Evolutionary conservation across 2,797 vertebrate species (phyloP).

Genomic region (Alfaro cultratus): DNA sequence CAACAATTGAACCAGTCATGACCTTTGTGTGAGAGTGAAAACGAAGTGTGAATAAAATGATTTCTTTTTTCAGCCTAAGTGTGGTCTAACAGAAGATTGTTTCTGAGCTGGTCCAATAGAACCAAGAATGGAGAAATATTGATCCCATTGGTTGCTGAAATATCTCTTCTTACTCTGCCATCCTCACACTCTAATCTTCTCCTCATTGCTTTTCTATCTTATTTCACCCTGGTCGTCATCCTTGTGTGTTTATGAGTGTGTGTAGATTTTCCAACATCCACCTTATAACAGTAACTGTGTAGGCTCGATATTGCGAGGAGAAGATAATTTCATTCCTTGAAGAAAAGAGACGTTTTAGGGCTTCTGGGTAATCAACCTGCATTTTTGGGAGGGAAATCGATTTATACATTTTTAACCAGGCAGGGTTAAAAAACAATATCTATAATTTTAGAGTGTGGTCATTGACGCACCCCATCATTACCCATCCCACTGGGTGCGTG

Average conservation of each 20-base stretch:
- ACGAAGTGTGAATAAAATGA: constrained; percentile 13
- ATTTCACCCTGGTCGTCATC: constrained; percentile 44
- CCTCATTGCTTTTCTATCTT: constrained; percentile 21
- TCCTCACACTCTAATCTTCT: constrained; percentile 39
- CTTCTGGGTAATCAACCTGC: constrained; percentile 34
- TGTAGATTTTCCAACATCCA: constrained; percentile 34
- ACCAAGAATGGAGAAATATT: constrained; percentile 69
- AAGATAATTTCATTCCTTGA: constrained; percentile 56
- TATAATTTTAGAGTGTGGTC: constrained; percentile 49
- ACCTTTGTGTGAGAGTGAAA: constrained; percentile 25
- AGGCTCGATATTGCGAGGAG: constrained; percentile 30
- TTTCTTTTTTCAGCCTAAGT: constrained; percentile 37
- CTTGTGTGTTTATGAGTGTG: constrained; percentile 9
- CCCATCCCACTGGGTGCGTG: constrained; percentile 18
- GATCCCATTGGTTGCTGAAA: constrained; percentile 57
- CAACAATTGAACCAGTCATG: constrained; percentile 1
- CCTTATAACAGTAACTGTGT: constrained; percentile 47
- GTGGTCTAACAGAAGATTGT: constrained; percentile 60
- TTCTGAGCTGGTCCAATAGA: constrained; percentile 61
- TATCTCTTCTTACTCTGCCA: constrained; percentile 36
- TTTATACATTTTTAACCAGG: constrained; percentile 73
- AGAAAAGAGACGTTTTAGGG: constrained; percentile 15
- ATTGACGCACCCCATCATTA: constrained; percentile 48
- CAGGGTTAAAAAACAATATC: constrained; percentile 59
- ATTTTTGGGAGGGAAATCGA: constrained; percentile 64